Evolutionary conservation across 2,888 invertebrate genomes (phyloP).

Genomic region (Corbicula japonica): DNA sequence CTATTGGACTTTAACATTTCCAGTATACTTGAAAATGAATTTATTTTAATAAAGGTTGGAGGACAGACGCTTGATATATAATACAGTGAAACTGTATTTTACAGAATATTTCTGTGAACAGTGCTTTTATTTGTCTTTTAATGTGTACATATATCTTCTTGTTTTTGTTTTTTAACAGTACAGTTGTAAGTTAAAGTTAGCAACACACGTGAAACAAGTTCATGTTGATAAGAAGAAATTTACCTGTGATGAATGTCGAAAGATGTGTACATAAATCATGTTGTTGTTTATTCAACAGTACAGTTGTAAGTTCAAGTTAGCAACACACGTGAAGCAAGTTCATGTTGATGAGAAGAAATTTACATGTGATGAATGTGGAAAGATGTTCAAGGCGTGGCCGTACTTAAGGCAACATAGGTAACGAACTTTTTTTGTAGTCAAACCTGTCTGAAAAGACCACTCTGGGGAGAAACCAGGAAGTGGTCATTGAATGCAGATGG

Average conservation of each 20-base stretch:
- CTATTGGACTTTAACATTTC: no score
- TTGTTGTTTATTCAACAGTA: constrained; percentile 5
- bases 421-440: no score
- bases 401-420: constrained; percentile 33
- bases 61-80: no score
- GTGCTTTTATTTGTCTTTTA: no score
- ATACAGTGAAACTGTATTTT: no score
- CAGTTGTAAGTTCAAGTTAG: constrained; percentile 11
- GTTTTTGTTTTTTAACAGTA: constrained; percentile 12
- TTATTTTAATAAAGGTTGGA: no score
- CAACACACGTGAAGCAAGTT: constrained; percentile 21
- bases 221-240: constrained; percentile 17
- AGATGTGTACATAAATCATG: not conserved
- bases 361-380: constrained; percentile 29
- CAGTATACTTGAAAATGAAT: no score
- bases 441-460: no score
- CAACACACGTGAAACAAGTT: constrained; percentile 22
- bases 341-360: constrained; percentile 23
- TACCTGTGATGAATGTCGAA: not conserved
- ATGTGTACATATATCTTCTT: not conserved
- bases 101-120: no score
- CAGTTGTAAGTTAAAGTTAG: constrained; percentile 10
- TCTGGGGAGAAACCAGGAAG: no score
- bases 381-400: constrained; percentile 20
- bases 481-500: no score